Percentiles rank a stretch among this genome's conserved stretches.
Conservation (phyloP, 2,888 invertebrate genomes). For the Lasioglossum vierecki region DNA sequence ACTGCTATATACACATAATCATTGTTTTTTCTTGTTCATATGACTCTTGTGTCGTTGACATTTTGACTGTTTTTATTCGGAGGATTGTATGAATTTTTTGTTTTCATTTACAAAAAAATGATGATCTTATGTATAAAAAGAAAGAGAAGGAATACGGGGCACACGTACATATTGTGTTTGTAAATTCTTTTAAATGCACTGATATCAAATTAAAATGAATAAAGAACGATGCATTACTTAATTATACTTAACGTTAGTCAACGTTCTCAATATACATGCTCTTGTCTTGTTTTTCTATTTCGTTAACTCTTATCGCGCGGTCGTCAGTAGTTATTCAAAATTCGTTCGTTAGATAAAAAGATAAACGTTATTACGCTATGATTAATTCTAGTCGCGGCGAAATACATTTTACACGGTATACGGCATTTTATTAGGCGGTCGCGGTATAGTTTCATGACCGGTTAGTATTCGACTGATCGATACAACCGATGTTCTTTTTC, state of each 20-base stretch:
- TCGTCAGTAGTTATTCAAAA: slow-evolving; percentile 37
- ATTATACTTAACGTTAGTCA: neutral
- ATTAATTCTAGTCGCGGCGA: slow-evolving; percentile 1
- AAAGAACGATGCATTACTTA: slow-evolving; percentile 40
- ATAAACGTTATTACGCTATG: slow-evolving; percentile 17
- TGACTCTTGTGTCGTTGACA: slow-evolving; percentile 9
- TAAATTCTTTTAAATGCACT: slow-evolving; percentile 37
- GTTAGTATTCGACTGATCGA: slow-evolving; percentile 11
- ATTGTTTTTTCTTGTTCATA: neutral
- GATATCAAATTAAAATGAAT: slow-evolving; percentile 24
- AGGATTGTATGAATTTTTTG: neutral
- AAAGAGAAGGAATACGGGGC: neutral
- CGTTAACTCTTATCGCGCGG: neutral
- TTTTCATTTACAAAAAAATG: slow-evolving; percentile 20
- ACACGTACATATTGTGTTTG: slow-evolving; percentile 26
- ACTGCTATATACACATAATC: neutral
- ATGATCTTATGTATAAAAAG: neutral
- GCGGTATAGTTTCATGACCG: slow-evolving; percentile 26
- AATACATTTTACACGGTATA: slow-evolving; percentile 28
- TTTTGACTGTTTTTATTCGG: slow-evolving; percentile 15
- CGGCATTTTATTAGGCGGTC: slow-evolving; percentile 55
- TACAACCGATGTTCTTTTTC: slow-evolving; percentile 14
- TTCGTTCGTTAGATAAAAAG: slow-evolving; percentile 35
- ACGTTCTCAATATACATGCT: neutral
- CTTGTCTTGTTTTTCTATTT: slow-evolving; percentile 1